Conservation (phyloP, 2,888 invertebrate species). For the Drosophila hamatofila region DNA sequence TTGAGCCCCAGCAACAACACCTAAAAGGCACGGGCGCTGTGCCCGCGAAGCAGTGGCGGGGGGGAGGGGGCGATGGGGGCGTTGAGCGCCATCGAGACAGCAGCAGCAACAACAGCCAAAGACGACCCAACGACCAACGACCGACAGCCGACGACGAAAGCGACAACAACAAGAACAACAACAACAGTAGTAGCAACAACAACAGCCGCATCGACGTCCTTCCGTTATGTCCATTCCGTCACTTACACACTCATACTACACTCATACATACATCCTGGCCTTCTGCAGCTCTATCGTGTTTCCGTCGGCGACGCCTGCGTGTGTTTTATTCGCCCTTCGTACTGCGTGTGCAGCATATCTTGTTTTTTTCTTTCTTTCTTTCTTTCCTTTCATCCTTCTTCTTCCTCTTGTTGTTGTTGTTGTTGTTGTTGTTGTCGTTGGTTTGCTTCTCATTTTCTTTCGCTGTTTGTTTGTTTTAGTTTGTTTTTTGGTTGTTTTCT, state of each 20-base stretch:
- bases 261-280: not conserved
- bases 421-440: not conserved
- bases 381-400: not conserved
- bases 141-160: conserved; percentile 15
- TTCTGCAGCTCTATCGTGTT: conserved; percentile 26
- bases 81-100: conserved; percentile 9
- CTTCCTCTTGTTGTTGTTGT: not conserved
- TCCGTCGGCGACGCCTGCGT: conserved; percentile 51
- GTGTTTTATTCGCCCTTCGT: conserved; percentile 46
- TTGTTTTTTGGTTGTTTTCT: conserved; percentile 16
- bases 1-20: not conserved
- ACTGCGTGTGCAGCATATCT: conserved; percentile 20
- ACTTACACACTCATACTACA: not conserved
- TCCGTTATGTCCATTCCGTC: conserved; percentile 49
- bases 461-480: conserved; percentile 12
- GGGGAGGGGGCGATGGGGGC: not conserved
- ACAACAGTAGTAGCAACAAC: conserved; percentile 13
- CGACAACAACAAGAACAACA: conserved; percentile 7
- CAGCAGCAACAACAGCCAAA: conserved; percentile 11
- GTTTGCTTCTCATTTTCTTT: conserved; percentile 13
- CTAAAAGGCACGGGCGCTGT: conserved; percentile 1
- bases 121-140: conserved; percentile 23
- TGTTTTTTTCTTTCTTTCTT: not conserved
- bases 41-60: not conserved
- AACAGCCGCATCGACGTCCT: conserved; percentile 37